Base-by-base conservation (phyloP, 2,797 vertebrate genomes). In the Danio aesculapii region DNA sequence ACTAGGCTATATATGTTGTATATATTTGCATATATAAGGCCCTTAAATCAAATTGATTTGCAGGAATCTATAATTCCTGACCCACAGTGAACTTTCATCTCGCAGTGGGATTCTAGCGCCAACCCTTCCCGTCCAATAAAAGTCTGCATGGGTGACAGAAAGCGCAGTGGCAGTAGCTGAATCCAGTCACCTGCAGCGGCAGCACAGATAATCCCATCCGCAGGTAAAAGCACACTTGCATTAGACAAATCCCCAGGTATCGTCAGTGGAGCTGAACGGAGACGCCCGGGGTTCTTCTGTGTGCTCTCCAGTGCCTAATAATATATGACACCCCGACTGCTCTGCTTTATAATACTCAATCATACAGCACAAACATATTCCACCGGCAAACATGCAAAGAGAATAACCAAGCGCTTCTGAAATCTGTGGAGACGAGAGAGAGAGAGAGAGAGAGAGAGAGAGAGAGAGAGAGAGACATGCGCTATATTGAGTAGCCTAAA, bases 331-430 rank as follows among this genome's bases (percentile, higher is more conserved):
- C 77, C 72, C 75, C 63, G 57, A 62, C 73, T 71, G 76, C 83
- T 82, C 62, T 62, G 78, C 77, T 81, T 81, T 81, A 82, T 76
- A 72, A 83, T 82, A 83, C 66, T 84, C 83, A 83, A 72, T 86
- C 78, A 81, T 71, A 81, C 66, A 77, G 66, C 55, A 44, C 79
- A 86, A 81, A 81, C 82, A 85, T 76, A 81, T 82, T 84, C 72
- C 67, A 70, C 49, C 61, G 17, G 62, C 57, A 78, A 67, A 50
- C 30, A 17, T 64, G 50, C 70, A 69, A 79, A 63, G 66, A 72
- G 47, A 70, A 44, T 58, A 74, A 21, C 44, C 77, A 68, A 57
- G 67, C 64, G 53, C 59, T 67, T 71, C 30, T 19, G 47, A 49
- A 30, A 70, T 41, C 59, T 43, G 7, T 46, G 58, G 41, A 80